phyloP scores from a whole-genome alignment of 2,113 vertebrate genomes.

The Oplegnathus fasciatus region DNA sequence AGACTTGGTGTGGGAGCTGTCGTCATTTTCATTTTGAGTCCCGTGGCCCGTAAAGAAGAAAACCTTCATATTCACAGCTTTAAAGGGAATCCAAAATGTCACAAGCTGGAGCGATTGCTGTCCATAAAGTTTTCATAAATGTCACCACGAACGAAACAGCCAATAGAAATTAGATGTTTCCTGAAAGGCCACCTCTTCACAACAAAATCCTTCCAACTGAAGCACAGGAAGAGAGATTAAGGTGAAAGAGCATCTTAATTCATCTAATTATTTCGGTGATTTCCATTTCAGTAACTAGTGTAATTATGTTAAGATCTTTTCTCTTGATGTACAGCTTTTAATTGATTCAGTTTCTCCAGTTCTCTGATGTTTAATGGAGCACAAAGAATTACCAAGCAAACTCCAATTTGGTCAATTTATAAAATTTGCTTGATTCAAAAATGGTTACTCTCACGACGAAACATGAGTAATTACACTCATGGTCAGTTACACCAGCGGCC shows the following conservation, averaged over 20 bases:
- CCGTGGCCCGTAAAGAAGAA: constrained; percentile 71
- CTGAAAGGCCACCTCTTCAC: constrained; percentile 58
- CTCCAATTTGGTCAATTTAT: background rate
- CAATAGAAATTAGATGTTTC: constrained; percentile 68
- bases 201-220: constrained; percentile 36
- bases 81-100: constrained; percentile 83
- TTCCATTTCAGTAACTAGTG: constrained; percentile 2
- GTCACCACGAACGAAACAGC: constrained; percentile 64
- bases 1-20: constrained; percentile 69
- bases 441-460: background rate
- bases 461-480: background rate
- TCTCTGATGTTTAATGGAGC: background rate
- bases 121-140: constrained; percentile 83
- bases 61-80: constrained; percentile 68
- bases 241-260: background rate
- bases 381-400: background rate
- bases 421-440: background rate
- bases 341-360: background rate
- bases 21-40: constrained; percentile 73
- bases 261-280: background rate
- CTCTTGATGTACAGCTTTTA: background rate
- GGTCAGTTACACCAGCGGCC: constrained; percentile 34
- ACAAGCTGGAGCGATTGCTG: constrained; percentile 67
- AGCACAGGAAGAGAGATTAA: background rate
- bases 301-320: background rate